These are phyloP conservation scores for Heliopora coerulea DNA, from an alignment of 92 coral and sea anemone species.

Conservation along the genomic window DNA sequence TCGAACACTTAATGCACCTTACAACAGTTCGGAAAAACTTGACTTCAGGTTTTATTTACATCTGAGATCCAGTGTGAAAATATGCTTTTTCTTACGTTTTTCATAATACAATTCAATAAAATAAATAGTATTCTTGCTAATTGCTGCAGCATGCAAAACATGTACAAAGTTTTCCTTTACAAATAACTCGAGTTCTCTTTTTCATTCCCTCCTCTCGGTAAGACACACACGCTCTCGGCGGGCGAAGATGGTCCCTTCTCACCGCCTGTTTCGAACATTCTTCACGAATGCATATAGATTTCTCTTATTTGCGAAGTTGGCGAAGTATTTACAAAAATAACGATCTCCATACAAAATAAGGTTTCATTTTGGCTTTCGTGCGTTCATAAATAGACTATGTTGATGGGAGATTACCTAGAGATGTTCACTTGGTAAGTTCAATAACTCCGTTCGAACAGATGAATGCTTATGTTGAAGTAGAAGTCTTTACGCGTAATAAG, in stretches of 20 bases:
- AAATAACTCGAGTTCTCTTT: slow-evolving; percentile 17
- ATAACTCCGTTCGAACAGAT: background rate
- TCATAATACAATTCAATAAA: slow-evolving; percentile 43
- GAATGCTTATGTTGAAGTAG: background rate
- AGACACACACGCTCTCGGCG: slow-evolving; percentile 3
- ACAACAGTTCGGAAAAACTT: background rate
- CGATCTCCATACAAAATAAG: slow-evolving; percentile 43
- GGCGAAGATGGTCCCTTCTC: background rate
- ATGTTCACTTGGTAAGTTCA: background rate
- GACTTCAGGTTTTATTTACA: slow-evolving; percentile 9
- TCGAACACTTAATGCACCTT: background rate
- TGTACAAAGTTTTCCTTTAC: slow-evolving; percentile 28
- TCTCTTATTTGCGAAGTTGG: slow-evolving; percentile 8
- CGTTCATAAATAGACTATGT: slow-evolving; percentile 42
- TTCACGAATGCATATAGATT: slow-evolving; percentile 24
- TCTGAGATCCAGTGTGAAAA: slow-evolving; percentile 14
- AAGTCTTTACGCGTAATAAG: slow-evolving; percentile 29
- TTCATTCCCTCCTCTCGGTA: background rate
- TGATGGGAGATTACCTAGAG: slow-evolving; percentile 26
- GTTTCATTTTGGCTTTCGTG: slow-evolving; percentile 7
- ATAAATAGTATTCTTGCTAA: slow-evolving; percentile 41
- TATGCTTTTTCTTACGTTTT: slow-evolving; percentile 14
- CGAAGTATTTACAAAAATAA: slow-evolving; percentile 44
- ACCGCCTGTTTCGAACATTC: slow-evolving; percentile 10
- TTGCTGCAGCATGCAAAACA: slow-evolving; percentile 39